Evolutionary conservation across 2,888 invertebrate species (phyloP), one percentile per base, ranked within the genome.

Genomic region (Gymnocheta viridis): DNA sequence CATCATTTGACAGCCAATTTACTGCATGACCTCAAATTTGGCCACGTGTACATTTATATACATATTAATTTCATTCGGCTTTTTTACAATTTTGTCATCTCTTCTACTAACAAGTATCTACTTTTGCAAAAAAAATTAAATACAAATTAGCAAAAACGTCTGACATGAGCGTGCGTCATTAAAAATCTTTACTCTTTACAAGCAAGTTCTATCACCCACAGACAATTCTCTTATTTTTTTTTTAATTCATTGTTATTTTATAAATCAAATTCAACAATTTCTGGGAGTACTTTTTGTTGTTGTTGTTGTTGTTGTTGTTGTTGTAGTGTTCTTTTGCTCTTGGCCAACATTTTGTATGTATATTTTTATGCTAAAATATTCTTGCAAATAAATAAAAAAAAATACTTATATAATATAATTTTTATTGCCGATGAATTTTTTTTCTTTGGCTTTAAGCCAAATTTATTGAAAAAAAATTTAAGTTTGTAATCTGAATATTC

Each of bases 381-480:
- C 27, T 24, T 69, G 22, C 47, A 67, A 67, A 29, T 29, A 60
- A 44, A 19, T 49, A 35, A 29, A 60, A n/a, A 41, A 19, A 44
- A 32, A 14, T 24, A 54, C 35, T 32, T 7, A 73, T 2, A 47
- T 6, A 44, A 64, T 67, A 44, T 32, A 14, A n/a, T 60, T 49
- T 73, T 56, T 64, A 49, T 73, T 80, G 66, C 47, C 56, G 44
- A 72, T 79, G n/a, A 66, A 72, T 70, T 66, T 47, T 58, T 49
- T 66, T 66, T 67, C 14, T 74, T 76, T 82, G 81, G 81, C 74
- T 14, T 19, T 1, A 14, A 22, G 76, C 81, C 81, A 82, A 82
- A 76, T 60, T 76, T 82, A 69, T 82, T 70, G 47, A 76, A 79
- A 47, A 47, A 24, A 38, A 0, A 49, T 79, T 72, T 56, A 69